Conservation (phyloP, 2,888 invertebrate genomes). For the Tridacna gigas region DNA sequence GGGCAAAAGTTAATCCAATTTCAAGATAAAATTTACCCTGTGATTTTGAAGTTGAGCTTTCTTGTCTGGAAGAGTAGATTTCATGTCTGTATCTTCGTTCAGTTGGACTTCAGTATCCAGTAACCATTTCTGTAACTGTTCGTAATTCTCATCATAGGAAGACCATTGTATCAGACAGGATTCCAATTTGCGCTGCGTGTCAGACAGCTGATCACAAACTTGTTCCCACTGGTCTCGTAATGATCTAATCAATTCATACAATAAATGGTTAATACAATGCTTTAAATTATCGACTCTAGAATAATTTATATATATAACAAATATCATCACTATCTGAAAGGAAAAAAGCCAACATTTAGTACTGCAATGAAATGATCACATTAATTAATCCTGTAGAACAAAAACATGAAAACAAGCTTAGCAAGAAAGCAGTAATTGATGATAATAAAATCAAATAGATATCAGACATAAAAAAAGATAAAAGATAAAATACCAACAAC, state of each 20-base stretch:
- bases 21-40: conserved; percentile 85
- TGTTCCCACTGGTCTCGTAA: conserved; percentile 86
- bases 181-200: conserved; percentile 92
- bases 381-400: background rate
- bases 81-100: conserved; percentile 92
- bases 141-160: conserved; percentile 95
- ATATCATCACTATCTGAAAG: background rate
- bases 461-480: too few species aligned
- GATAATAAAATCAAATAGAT: too few species aligned
- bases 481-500: too few species aligned
- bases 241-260: conserved; percentile 46
- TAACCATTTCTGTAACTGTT: conserved; percentile 92
- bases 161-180: conserved; percentile 95
- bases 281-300: background rate
- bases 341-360: background rate
- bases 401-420: background rate
- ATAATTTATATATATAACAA: background rate
- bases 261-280: background rate
- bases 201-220: conserved; percentile 89
- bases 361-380: conserved; percentile 1
- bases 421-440: too few species aligned
- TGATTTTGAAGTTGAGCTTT: conserved; percentile 94
- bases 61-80: conserved; percentile 95
- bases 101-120: conserved; percentile 90
- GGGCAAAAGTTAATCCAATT: too few species aligned